Evolutionary conservation across 2,113 vertebrate species (phyloP).

Genomic region (Lepus timidus): DNA sequence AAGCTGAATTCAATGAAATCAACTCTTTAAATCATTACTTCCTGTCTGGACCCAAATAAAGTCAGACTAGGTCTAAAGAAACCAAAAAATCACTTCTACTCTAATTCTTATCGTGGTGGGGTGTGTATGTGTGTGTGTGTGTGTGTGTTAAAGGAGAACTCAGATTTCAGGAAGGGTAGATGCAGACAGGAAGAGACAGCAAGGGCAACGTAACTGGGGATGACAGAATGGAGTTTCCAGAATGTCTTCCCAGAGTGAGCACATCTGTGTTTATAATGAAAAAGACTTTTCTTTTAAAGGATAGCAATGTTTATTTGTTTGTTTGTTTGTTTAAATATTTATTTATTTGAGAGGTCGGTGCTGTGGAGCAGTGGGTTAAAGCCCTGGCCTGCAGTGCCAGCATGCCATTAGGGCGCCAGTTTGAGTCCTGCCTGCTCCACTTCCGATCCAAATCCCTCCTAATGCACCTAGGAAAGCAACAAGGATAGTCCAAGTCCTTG

Average conservation of each 20-base stretch:
- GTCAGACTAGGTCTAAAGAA: conserved; percentile 53
- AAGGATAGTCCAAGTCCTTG: no score
- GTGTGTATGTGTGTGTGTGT: not conserved
- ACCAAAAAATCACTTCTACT: not conserved
- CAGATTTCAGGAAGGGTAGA: not conserved
- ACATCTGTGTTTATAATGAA: not conserved
- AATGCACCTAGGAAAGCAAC: no score
- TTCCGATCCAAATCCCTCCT: no score
- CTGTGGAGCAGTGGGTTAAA: no score
- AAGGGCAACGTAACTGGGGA: conserved; percentile 14
- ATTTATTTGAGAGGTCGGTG: no score
- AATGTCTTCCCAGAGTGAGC: not conserved
- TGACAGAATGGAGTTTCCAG: not conserved
- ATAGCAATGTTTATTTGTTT: no score
- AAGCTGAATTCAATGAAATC: conserved; percentile 19
- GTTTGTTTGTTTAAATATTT: no score
- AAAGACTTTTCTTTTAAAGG: not conserved
- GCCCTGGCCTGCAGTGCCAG: no score
- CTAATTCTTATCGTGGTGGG: not conserved
- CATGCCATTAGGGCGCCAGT: no score
- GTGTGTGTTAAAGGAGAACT: not conserved
- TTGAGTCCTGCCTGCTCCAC: no score
- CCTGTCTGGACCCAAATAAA: conserved; percentile 45
- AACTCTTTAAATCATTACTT: conserved; percentile 46
- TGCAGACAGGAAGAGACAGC: not conserved